Evolutionary conservation across 2,113 vertebrate species (phyloP).

Genomic region (Butastur rufipennis): DNA sequence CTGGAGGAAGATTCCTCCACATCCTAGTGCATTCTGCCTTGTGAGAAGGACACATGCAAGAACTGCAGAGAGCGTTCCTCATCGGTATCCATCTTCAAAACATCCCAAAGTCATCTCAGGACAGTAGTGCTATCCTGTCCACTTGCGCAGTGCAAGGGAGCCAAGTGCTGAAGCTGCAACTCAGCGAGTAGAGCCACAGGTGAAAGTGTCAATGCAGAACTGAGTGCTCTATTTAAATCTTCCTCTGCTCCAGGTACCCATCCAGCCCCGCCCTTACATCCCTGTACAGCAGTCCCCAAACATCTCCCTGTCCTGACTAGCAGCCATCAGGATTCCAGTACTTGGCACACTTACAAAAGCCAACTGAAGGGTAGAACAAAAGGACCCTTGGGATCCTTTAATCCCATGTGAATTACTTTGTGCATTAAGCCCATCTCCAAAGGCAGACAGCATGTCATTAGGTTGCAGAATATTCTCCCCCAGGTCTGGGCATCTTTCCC

Average conservation of each 20-base stretch:
- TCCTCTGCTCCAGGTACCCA: background rate
- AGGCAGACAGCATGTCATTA: background rate
- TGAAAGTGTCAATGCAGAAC: background rate
- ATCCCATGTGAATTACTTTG: background rate
- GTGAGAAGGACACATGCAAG: background rate
- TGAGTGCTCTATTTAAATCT: background rate
- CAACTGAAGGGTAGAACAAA: background rate
- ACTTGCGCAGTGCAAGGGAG: background rate
- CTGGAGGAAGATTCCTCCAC: background rate
- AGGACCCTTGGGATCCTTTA: background rate
- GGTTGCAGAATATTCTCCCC: background rate
- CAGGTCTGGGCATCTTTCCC: background rate
- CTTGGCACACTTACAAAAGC: background rate
- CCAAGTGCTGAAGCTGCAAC: constrained; percentile 54
- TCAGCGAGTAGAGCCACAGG: background rate
- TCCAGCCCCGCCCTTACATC: background rate
- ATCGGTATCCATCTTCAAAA: background rate
- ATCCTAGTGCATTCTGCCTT: background rate
- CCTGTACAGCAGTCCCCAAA: background rate
- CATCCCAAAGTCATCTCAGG: background rate
- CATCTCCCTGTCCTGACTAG: background rate
- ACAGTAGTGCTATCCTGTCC: background rate
- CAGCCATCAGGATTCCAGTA: background rate
- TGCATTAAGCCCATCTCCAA: background rate
- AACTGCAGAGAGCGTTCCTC: background rate